phyloP scores from a whole-genome alignment of 2,888 invertebrate species.

The Agonopterix arenella region DNA sequence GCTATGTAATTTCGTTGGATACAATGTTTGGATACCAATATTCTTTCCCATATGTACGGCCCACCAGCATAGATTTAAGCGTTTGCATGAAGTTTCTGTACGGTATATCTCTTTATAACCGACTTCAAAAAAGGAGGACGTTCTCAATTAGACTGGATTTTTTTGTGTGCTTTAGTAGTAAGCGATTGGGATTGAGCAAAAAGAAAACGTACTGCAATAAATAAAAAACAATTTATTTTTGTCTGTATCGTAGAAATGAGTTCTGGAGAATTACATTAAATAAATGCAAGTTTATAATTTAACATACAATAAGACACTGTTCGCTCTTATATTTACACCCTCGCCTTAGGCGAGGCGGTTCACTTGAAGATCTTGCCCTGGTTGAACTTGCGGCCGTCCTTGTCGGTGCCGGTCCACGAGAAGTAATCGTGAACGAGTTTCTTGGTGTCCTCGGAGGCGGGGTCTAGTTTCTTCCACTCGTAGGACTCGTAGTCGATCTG shows the following conservation, averaged over 20 bases:
- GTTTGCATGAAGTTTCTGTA: too few species aligned
- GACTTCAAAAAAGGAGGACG: too few species aligned
- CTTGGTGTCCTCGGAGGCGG: constrained; percentile 87
- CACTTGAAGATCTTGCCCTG: constrained; percentile 99
- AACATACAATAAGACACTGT: constrained; percentile 12
- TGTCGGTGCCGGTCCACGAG: constrained; percentile 92
- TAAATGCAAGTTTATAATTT: constrained; percentile 42
- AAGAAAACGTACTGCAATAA: constrained; percentile 9
- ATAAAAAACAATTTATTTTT: constrained; percentile 44
- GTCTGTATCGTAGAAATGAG: constrained; percentile 30
- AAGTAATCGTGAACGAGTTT: constrained; percentile 92
- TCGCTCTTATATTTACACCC: constrained; percentile 7
- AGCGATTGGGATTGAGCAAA: constrained; percentile 4
- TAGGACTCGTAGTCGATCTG: constrained; percentile 98
- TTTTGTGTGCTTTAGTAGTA: too few species aligned
- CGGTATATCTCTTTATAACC: too few species aligned
- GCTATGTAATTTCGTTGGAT: too few species aligned
- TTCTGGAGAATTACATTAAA: constrained; percentile 13
- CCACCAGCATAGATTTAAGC: too few species aligned
- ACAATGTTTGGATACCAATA: too few species aligned
- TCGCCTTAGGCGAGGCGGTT: constrained; percentile 10
- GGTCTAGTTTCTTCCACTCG: constrained; percentile 95
- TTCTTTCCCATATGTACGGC: too few species aligned
- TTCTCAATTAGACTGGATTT: too few species aligned
- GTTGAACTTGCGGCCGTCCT: constrained; percentile 93